Conservation (phyloP, 2,797 vertebrate species). For the Halcyon leucocephala region DNA sequence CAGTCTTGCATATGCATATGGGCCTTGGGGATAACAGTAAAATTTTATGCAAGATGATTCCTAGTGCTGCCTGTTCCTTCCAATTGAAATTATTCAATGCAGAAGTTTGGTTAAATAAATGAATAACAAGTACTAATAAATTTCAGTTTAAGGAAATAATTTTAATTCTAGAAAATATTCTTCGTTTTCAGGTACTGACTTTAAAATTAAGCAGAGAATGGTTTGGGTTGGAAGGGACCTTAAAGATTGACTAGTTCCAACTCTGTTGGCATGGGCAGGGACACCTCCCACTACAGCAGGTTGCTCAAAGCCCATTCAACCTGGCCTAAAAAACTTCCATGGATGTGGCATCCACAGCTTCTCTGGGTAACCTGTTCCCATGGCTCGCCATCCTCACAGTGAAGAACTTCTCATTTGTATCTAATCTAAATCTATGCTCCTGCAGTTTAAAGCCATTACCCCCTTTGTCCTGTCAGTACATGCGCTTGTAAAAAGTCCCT, state of each 20-base stretch:
- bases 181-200: neutral
- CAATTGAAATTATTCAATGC: neutral
- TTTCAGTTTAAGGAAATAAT: neutral
- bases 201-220: neutral
- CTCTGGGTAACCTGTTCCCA: neutral
- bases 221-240: neutral
- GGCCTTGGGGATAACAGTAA: neutral
- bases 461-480: too few relatives aligned
- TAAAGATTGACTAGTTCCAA: neutral
- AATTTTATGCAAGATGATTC: neutral
- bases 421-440: neutral
- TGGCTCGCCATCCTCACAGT: neutral
- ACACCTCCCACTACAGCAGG: neutral
- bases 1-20: neutral
- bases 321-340: neutral
- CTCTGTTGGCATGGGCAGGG: neutral
- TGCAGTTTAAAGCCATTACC: too few relatives aligned
- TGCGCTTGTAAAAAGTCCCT: neutral
- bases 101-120: neutral
- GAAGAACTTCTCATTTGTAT: too few relatives aligned
- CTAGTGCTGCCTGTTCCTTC: neutral
- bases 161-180: neutral
- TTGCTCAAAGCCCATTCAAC: neutral
- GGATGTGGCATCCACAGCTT: neutral
- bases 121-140: neutral